phyloP scores from a whole-genome alignment of 1,140 invertebrate species.

The Harlomillsia oculata region DNA sequence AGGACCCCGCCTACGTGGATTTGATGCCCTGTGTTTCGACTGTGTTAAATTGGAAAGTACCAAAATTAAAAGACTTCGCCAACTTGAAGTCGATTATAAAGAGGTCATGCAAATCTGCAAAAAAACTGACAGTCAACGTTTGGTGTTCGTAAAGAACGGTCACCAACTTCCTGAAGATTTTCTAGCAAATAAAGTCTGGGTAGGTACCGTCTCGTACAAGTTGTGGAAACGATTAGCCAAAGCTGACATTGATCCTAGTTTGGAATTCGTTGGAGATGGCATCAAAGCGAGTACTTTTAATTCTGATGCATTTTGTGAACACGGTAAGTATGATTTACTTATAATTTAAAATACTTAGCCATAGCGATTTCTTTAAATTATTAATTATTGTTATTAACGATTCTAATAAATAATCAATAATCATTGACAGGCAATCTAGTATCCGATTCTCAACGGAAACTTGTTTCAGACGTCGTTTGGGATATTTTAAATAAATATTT shows the following conservation, averaged over 20 bases:
- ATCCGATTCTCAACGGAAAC: slow-evolving; percentile 40
- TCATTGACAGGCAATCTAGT: slow-evolving; percentile 37
- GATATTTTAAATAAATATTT: slow-evolving; percentile 48
- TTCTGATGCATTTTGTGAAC: slow-evolving; percentile 49
- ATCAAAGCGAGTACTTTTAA: slow-evolving; percentile 43
- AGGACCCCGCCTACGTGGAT: slow-evolving; percentile 41
- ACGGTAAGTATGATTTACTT: slow-evolving; percentile 38
- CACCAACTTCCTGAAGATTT: slow-evolving; percentile 3
- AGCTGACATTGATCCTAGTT: slow-evolving; percentile 14
- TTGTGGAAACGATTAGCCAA: slow-evolving; percentile 27
- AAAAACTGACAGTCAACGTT: slow-evolving; percentile 31
- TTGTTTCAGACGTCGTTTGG: slow-evolving; percentile 47
- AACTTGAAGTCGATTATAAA: slow-evolving; percentile 35
- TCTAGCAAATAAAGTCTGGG: slow-evolving; percentile 20
- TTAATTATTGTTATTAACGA: not conserved
- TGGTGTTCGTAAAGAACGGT: slow-evolving; percentile 11
- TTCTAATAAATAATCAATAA: slow-evolving; percentile 18
- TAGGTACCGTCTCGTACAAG: slow-evolving; percentile 14
- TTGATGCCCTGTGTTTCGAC: slow-evolving; percentile 41
- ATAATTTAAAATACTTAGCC: slow-evolving; percentile 39
- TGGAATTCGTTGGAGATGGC: not conserved
- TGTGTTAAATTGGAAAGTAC: slow-evolving; percentile 48
- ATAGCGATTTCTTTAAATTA: not conserved
- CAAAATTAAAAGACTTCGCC: not conserved
- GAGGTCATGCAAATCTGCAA: slow-evolving; percentile 39